Evolutionary conservation across 2,888 invertebrate species (phyloP), one percentile per base, ranked within the genome.

Genomic region (Hanleya hanleyi): DNA sequence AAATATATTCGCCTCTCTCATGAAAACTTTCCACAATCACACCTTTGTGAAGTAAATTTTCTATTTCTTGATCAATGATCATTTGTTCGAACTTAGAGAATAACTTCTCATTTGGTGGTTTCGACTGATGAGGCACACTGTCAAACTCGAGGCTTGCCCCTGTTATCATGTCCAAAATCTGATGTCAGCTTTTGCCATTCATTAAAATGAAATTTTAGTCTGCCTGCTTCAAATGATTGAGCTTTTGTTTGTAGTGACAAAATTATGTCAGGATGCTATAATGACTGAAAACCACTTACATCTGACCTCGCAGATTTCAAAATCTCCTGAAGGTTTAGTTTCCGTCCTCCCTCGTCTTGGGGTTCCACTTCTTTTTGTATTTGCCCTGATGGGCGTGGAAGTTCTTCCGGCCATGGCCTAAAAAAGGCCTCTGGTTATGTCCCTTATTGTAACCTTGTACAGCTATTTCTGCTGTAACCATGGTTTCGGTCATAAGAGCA

Each of bases 1-100:
- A 77, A 32, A 77, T 38, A 65, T 41, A 74, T 68, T 69, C 71
- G 15, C 41, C 47, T 22, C n/a, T 32, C 32, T 22, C 41, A 41
- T 67, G 47, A 9, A n/a, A 32, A 4, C 22, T 26, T 38, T 26
- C 29, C 1, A n/a, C 64, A 15, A 64, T 32, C 1, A 64, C 38
- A 22, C 37, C 37, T 64, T 64, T 35, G 35, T 64, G 18, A 4
- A 64, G 29, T 37, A 4, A 64, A 35, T n/a, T 18, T 1, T 32
- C 9, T 37, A 64, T 64, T 5, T 26, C 38, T 5, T 64, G 15
- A 32, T 33, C 26, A 15, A 38, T 66, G 38, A 66, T 29, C 9
- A 18, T 36, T 38, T 66, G n/a, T 26, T 66, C 26, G 22, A 7
- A 32, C 5, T 22, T 66, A n/a, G 41, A 38, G 15, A 36, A 66